Percentiles rank a stretch among this genome's conserved stretches.
phyloP scores from a whole-genome alignment of 2,113 vertebrate species.

The Candoia aspera region DNA sequence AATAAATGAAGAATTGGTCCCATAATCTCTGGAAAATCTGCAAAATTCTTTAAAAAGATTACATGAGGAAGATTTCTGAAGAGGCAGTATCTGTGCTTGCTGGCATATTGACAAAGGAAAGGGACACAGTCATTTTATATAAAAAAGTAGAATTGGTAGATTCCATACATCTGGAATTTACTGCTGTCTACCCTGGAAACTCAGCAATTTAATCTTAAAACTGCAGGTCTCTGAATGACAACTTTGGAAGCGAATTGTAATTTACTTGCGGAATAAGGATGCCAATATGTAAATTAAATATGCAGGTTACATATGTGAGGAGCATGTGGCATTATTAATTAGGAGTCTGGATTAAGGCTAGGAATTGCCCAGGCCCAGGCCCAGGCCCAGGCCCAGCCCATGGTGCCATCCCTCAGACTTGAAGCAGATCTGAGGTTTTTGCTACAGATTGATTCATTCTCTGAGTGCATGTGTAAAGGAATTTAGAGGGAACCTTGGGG shows the following conservation, averaged over 20 bases:
- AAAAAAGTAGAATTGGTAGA: neutral
- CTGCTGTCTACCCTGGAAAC: neutral
- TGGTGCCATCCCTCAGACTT: neutral
- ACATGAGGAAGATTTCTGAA: neutral
- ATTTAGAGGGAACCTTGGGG: neutral
- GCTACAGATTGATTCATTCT: neutral
- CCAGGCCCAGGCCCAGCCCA: neutral
- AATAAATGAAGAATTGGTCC: neutral
- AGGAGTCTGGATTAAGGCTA: neutral
- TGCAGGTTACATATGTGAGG: neutral
- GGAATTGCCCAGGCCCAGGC: neutral
- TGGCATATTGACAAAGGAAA: neutral
- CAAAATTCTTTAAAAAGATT: neutral
- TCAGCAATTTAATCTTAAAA: neutral
- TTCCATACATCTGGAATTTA: neutral
- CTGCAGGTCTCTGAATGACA: neutral
- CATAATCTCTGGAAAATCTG: neutral
- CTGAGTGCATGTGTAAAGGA: neutral
- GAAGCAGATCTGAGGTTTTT: neutral
- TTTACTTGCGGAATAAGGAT: neutral
- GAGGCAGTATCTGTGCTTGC: neutral
- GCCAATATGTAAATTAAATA: neutral
- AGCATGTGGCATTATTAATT: neutral
- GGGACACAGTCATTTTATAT: neutral
- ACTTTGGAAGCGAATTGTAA: neutral